Evolutionary conservation across 1,140 invertebrate species (phyloP), one percentile per base, ranked within the genome.

Genomic region (Elymnias hypermnestra): DNA sequence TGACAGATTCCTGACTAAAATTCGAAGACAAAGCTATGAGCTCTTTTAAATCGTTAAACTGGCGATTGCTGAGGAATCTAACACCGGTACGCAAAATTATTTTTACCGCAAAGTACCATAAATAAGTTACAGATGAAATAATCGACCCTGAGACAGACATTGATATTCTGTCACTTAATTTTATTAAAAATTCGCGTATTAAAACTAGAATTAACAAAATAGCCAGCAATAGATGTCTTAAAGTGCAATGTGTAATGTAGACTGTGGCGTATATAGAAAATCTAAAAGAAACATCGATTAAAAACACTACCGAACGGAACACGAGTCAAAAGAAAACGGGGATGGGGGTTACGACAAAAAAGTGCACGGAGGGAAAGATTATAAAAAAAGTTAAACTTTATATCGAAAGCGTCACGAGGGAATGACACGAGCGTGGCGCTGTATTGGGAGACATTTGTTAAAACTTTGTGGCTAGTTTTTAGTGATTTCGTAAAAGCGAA

Each of bases 351-450:
- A 60, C 59, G 57, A 15, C 12, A 33, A 15, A 53, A 57, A 53
- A 50, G 54, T 65, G 62, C 49, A 54, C 40, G 51, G 42, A 39
- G 37, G 48, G 28, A 31, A 38, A 43, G 22, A 29, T 33, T 35
- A 36, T 29, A 42, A 47, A 56, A 53, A 60, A 39, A 23, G 10
- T 15, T 26, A n/a, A n/a, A 25, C 22, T 37, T 28, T 28, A 28
- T 41, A 49, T 43, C 29, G 51, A 45, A 58, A 68, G 65, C 62
- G 62, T 63, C 66, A 61, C 60, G 57, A 45, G 57, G 46, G 38
- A n/a, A 33, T 42, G 37, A 36, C 42, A 58, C 61, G 63, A 70
- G 66, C 62, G 61, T 60, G 68, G 65, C 65, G 68, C 68, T 72
- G 68, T 67, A 64, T 67, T 51, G 31, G 47, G 58, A 71, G 63